Conservation (phyloP, 2,888 invertebrate species). For the Ceramica pisi region DNA sequence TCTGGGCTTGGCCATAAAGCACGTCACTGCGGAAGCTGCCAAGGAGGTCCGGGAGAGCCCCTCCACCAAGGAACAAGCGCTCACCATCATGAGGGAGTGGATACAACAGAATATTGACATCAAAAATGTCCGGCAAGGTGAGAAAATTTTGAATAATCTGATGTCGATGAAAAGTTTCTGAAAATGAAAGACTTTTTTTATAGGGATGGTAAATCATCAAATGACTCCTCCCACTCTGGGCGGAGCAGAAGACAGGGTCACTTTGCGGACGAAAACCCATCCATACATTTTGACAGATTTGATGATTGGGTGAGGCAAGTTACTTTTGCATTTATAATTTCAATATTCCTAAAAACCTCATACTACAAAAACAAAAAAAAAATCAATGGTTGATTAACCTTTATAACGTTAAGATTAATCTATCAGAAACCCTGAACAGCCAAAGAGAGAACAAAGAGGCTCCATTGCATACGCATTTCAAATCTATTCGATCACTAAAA, state of each 20-base stretch:
- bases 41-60: constrained; percentile 94
- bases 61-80: constrained; percentile 91
- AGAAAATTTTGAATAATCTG: constrained; percentile 8
- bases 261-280: too few species aligned
- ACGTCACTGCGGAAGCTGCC: constrained; percentile 88
- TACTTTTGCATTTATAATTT: too few species aligned
- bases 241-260: too few species aligned
- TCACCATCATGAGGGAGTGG: constrained; percentile 93
- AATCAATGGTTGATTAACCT: constrained; percentile 36
- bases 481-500: constrained; percentile 14
- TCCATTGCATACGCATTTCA: not conserved
- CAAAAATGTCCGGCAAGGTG: constrained; percentile 92
- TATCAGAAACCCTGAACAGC: constrained; percentile 5
- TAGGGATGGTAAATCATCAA: too few species aligned
- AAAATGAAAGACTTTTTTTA: too few species aligned
- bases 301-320: too few species aligned
- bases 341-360: too few species aligned
- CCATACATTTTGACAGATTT: too few species aligned
- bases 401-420: constrained; percentile 22
- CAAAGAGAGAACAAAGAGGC: constrained; percentile 33
- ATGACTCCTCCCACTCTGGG: too few species aligned
- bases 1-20: constrained; percentile 69
- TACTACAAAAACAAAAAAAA: not conserved
- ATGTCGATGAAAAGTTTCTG: too few species aligned
- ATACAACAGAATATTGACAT: constrained; percentile 93